Conservation (phyloP, 2,113 vertebrate genomes). For the Cercopithecus mona region DNA sequence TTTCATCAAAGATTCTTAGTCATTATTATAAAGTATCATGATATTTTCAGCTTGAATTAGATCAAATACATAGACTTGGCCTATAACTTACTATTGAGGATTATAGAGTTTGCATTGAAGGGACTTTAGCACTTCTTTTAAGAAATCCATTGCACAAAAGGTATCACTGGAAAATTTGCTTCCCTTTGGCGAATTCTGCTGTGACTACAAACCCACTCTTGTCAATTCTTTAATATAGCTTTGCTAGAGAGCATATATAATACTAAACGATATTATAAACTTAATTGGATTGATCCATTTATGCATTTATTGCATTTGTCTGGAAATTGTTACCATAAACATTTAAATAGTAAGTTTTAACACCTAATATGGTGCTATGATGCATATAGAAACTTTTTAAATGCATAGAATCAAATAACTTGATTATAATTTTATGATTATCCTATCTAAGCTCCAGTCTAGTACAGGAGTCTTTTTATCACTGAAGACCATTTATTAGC, state of each 20-base stretch:
- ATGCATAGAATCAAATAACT: not conserved
- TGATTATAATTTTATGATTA: not conserved
- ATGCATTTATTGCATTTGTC: not conserved
- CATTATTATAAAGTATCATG: not conserved
- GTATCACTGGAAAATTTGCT: constrained; percentile 43
- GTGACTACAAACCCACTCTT: not conserved
- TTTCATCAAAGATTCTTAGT: not conserved
- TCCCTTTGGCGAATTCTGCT: not conserved
- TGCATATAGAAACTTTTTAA: not conserved
- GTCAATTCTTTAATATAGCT: not conserved
- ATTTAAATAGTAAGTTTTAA: not conserved
- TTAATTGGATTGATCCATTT: not conserved
- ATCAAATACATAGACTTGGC: not conserved
- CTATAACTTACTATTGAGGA: not conserved
- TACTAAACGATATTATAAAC: not conserved
- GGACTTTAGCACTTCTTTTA: not conserved
- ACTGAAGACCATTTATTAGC: not conserved
- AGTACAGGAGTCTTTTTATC: not conserved
- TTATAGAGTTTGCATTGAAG: not conserved
- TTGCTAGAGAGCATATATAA: not conserved
- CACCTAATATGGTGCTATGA: not conserved
- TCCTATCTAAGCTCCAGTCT: not conserved
- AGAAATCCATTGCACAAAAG: not conserved
- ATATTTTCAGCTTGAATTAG: not conserved
- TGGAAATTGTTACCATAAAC: not conserved